Evolutionary conservation across 2,888 invertebrate species (phyloP), one percentile per base, ranked within the genome.

Genomic region (Ceratothoa steindachneri): DNA sequence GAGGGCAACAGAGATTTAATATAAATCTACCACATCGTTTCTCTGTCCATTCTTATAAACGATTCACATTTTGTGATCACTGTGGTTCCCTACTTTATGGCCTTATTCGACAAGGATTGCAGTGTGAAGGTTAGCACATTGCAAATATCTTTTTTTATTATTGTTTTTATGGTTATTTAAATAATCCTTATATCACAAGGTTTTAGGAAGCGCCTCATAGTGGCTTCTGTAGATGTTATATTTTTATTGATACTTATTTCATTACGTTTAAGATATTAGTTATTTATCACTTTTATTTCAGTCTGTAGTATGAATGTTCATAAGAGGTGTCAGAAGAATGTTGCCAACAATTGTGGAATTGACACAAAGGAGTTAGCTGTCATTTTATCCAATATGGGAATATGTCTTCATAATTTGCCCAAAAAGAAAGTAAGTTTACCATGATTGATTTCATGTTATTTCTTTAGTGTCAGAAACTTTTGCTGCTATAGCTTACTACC

Each of bases 11-110:
- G 85, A 89, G 98, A 81, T 99, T 99, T 88, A 97, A 92, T 86
- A 97, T 99, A 83, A 98, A 99, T 87, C 90, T 99, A 83, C 99
- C 99, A 81, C 99, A 99, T 87, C 91, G 80, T 55, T 77, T 85
- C 83, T 83, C 91, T 82, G 93, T 97, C 83, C 99, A 98, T 88
- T 97, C 90, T 82, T 99, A 96, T 88, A 97, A 95, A 87, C 88
- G 95, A 81, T 97, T 97, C 86, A 98, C 99, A 30, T 99, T 99
- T 88, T 99, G 99, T 88, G 98, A 99, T 87, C 99, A 99, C 86
- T 99, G 99, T 86, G 98, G 98, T 82, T 97, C 97, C 77, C 88
- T 98, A 85, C 89, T 98, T 80, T 98, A 97, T 85, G 98, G 98
- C 31, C 89, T 98, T 83, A 91, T 95, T 84, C 92, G 91, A 85